Evolutionary conservation across 2,888 invertebrate species (phyloP).

Genomic region (Leucania comma): DNA sequence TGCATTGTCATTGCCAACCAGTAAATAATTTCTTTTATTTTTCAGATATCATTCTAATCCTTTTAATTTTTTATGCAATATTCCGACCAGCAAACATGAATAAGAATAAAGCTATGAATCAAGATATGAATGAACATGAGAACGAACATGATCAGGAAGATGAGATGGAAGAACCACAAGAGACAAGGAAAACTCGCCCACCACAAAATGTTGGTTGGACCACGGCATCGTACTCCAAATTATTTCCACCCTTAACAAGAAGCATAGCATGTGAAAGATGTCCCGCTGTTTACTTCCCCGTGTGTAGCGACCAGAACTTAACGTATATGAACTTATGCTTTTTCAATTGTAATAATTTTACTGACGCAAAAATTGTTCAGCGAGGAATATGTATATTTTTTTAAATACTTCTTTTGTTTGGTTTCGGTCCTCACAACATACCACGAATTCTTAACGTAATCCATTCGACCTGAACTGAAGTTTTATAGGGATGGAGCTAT

Average conservation of each 20-base stretch:
- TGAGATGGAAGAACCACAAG: too few species aligned
- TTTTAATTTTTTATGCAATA: too few species aligned
- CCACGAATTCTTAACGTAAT: too few species aligned
- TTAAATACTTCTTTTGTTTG: slow-evolving; percentile 21
- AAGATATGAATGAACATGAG: too few species aligned
- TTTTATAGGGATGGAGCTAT: too few species aligned
- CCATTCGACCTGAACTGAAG: too few species aligned
- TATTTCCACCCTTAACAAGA: slow-evolving; percentile 24
- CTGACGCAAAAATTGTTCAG: background rate
- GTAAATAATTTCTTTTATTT: background rate
- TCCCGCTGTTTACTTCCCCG: slow-evolving; percentile 36
- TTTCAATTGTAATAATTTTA: slow-evolving; percentile 25
- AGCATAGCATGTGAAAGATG: background rate
- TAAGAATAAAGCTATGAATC: too few species aligned
- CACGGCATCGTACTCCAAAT: background rate
- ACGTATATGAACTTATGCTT: slow-evolving; percentile 41
- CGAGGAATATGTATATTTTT: slow-evolving; percentile 41
- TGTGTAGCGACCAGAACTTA: slow-evolving; percentile 29
- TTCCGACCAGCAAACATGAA: background rate
- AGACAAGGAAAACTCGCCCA: background rate
- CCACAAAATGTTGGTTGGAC: background rate
- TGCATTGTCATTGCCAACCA: too few species aligned
- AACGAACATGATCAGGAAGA: too few species aligned
- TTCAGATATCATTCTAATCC: background rate
- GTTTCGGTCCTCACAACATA: background rate